Evolutionary conservation across 2,797 vertebrate species (phyloP).

Genomic region (Acipenser oxyrinchus): DNA sequence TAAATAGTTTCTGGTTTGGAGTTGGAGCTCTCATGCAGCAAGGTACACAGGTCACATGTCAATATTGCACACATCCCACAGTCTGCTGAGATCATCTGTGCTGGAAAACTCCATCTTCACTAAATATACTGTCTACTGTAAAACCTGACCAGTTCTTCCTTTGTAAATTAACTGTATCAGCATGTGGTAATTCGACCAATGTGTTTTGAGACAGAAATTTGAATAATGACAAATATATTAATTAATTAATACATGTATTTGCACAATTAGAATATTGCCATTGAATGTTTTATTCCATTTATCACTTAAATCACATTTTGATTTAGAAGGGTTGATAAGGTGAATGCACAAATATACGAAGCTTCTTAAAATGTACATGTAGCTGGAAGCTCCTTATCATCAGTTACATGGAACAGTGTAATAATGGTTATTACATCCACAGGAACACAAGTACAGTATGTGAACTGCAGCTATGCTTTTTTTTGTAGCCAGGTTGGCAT

Average conservation of each 20-base stretch:
- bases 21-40: conserved; percentile 98
- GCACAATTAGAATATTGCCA: not conserved
- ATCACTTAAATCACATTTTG: not conserved
- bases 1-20: conserved; percentile 97
- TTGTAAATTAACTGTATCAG: not conserved
- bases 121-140: conserved; percentile 36
- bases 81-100: conserved; percentile 55
- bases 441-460: not conserved
- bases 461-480: not conserved
- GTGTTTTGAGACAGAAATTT: not conserved
- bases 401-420: not conserved
- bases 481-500: not conserved
- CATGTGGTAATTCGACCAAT: conserved; percentile 6
- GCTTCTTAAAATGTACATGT: not conserved
- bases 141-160: conserved; percentile 35
- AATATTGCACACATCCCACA: conserved; percentile 24
- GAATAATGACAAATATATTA: not conserved
- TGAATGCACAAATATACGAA: not conserved
- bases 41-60: conserved; percentile 65
- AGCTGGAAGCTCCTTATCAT: not conserved
- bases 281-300: not conserved
- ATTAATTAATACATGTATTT: not conserved
- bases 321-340: conserved; percentile 12
- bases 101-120: conserved; percentile 55
- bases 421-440: not conserved